phyloP scores from a whole-genome alignment of 1,140 invertebrate genomes.

The Adelges cooleyi region DNA sequence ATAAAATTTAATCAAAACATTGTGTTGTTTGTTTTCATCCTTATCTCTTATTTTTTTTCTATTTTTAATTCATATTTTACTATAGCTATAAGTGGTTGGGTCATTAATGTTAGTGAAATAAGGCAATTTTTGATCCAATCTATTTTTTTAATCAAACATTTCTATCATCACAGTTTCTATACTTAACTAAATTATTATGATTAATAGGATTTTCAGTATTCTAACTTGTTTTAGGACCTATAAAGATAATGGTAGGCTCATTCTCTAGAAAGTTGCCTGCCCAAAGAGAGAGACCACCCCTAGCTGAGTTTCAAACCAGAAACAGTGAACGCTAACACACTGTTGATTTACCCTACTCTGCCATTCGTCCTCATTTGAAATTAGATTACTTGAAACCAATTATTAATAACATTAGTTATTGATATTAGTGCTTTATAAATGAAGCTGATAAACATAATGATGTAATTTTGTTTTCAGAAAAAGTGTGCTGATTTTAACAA shows the following conservation, averaged over 20 bases:
- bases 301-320: neutral
- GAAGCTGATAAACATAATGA: neutral
- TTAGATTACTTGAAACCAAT: too few species aligned
- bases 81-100: neutral
- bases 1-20: neutral
- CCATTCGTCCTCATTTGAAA: too few species aligned
- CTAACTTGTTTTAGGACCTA: too few species aligned
- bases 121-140: neutral
- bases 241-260: too few species aligned
- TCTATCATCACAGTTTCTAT: neutral
- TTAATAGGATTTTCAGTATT: too few species aligned
- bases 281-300: too few species aligned
- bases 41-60: neutral
- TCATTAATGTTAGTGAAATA: neutral
- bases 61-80: neutral
- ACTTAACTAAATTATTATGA: too few species aligned
- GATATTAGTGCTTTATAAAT: neutral
- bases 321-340: too few species aligned
- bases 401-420: neutral
- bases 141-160: neutral
- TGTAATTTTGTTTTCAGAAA: conserved; percentile 44
- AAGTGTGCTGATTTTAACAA: conserved; percentile 75
- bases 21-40: neutral
- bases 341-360: neutral
- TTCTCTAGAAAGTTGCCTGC: too few species aligned